Evolutionary conservation across 2,113 vertebrate species (phyloP), one percentile per base, ranked within the genome.

Genomic region (Atherinomorus stipes): DNA sequence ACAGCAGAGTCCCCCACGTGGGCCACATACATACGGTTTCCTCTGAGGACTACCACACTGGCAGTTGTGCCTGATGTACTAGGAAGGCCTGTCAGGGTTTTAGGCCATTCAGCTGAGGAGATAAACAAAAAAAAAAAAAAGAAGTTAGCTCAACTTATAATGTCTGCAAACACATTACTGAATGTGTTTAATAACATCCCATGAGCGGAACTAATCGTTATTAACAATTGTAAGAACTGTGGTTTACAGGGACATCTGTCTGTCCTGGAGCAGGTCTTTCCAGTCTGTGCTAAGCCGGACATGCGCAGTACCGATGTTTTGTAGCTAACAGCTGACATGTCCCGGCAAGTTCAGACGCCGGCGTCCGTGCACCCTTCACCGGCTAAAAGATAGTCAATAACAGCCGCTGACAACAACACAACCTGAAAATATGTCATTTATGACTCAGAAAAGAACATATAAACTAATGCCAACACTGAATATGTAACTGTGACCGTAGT

Each of bases 11-110:
- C 98, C 0, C 98, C 98, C 7, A 99, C 98, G 0, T 99, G 98
- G 4, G 98, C 98, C 77, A 99, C 98, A 22, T 96, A 99, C 95
- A 99, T 96, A 78, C 95, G 96, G 52, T 95, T 94, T 22, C 96
- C 97, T 0, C 97, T 92, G 81, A 99, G 96, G 52, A 99, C 95
- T 1, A 98, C 96, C 58, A 99, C 95, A 0, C 97, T 99, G 74
- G 98, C 98, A 11, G 97, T 99, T 45, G 98, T 99, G 40, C 98
- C 98, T 0, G 97, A 98, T 0, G 97, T 99, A 90, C 98, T 99
- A 0, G 98, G 98, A 40, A 99, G 95, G 10, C 98, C 98, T 0
- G 96, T 99, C 65, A 97, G 95, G 0, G 97, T 98, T 91, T 98
- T 98, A 3, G 98, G 98, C 98, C 98, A 99, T 81, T 99, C 98